Evolutionary conservation across 2,797 vertebrate genomes (phyloP).

Genomic region (Sebastes hubbsi): DNA sequence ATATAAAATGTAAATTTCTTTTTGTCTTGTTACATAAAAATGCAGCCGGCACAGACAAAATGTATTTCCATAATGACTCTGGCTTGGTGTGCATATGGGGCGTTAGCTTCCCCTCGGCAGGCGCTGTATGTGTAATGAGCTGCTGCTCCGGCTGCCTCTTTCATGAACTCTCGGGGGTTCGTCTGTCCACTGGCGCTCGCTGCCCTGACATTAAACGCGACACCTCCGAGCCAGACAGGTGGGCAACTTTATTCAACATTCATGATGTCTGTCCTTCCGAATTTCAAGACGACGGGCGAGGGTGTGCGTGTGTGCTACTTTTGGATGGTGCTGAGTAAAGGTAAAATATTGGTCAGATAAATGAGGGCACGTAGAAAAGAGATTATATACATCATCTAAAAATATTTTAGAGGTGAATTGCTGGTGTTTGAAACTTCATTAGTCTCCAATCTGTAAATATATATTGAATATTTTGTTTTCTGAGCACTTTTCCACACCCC

Average conservation of each 20-base stretch:
- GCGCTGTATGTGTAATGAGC: constrained; percentile 67
- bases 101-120: constrained; percentile 59
- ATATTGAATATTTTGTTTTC: neutral
- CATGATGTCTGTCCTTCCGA: constrained; percentile 40
- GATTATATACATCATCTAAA: neutral
- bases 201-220: constrained; percentile 62
- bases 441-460: neutral
- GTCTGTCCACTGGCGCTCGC: constrained; percentile 30
- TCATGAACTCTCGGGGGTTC: constrained; percentile 62
- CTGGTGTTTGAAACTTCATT: neutral
- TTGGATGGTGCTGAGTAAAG: neutral
- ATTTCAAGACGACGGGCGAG: constrained; percentile 22
- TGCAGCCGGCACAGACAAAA: constrained; percentile 48
- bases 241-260: constrained; percentile 66
- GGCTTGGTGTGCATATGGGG: constrained; percentile 60
- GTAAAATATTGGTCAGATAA: neutral
- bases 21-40: constrained; percentile 62
- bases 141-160: constrained; percentile 56
- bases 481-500: neutral
- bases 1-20: constrained; percentile 53
- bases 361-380: neutral
- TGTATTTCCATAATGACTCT: constrained; percentile 75
- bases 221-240: constrained; percentile 61
- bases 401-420: neutral
- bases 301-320: neutral